Base-by-base conservation (phyloP, 2,888 invertebrate species). In the Anticlea derivata region DNA sequence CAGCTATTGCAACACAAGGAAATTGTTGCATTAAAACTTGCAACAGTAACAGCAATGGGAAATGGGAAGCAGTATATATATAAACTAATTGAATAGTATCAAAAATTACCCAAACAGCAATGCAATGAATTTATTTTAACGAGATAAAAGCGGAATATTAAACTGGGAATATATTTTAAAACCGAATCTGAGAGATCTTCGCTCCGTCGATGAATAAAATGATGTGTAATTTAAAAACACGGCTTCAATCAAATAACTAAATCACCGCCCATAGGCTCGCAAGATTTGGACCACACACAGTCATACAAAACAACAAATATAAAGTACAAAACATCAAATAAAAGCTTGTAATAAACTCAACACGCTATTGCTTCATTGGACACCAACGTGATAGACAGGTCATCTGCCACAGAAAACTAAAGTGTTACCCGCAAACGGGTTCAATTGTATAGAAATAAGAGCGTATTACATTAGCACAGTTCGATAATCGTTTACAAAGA, bases 401-500 rank as follows among this genome's bases (percentile, higher is more conserved):
- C 34, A 39, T 44, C 38, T 38, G 37, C 33, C 26, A 38, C 26
- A 40, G 35, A 45, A 34, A 40, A 33, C 33, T 37, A 54, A 38
- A 55, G 43, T 50, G 47, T 53, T 55, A 12, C 23, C 12, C 1
- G 56, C 49, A 53, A 53, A 59, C 56, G 40, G 34, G 47, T 44
- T 39, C 23, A 7, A 12, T 17, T 35, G 35, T 8, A 46, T 53
- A 44, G 44, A 55, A 58, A 56, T 55, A 57, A 58, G 53, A 63
- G 45, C 50, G 58, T 54, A 56, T 59, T 63, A 55, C 60, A 65
- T 66, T 66, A 64, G 58, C 65, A 64, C 65, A 65, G 59, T 67
- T 65, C 53, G 63, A 65, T 64, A 67, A 66, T 63, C 59, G 60
- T 60, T 67, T 65, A 58, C 52, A 51, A 59, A 61, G 56, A 60